Evolutionary conservation across 1,140 invertebrate genomes (phyloP), one percentile per base, ranked within the genome.

Genomic region (Apocrypta bakeri): DNA sequence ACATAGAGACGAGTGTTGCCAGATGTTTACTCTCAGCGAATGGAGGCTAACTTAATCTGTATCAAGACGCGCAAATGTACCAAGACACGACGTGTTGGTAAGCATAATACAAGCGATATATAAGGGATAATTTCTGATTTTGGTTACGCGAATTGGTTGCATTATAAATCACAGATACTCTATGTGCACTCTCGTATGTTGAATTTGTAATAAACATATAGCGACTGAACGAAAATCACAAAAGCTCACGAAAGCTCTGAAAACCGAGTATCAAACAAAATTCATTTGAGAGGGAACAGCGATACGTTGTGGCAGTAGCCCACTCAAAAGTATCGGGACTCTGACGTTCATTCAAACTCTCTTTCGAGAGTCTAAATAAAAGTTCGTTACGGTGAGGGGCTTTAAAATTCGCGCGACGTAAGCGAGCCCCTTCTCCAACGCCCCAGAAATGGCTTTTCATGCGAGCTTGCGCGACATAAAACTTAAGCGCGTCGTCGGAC

Each of bases 401-500:
- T 86, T 87, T 83, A 85, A 66, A 73, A 88, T 89, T 87, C 84
- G 61, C 61, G 71, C 75, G 78, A 88, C 84, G 86, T 84, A 87
- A 84, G 84, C 84, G 74, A 77, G 83, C 87, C 84, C 84, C 48
- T 77, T 80, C 81, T 86, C 84, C 84, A 48, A 76, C 79, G 82
- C 81, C 87, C 84, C 84, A 48, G 78, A 85, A 81, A 85, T 84
- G 77, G 84, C 63, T 77, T 37, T 61, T 27, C 72, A 82, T 63
- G 84, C 72, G 66, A 33, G 76, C 81, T 24, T 33, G 74, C 79
- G 77, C 73, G 84, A 85, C 87, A 85, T 88, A 87, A 89, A 89
- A 88, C 83, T 86, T 77, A 33, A 82, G 61, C 79, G 83, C 79
- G 83, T 77, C 74, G 73, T 69, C 82, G 74, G 66, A 66, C 40